phyloP scores from a whole-genome alignment of 2,797 vertebrate genomes.

The Cyclopterus lumpus region DNA sequence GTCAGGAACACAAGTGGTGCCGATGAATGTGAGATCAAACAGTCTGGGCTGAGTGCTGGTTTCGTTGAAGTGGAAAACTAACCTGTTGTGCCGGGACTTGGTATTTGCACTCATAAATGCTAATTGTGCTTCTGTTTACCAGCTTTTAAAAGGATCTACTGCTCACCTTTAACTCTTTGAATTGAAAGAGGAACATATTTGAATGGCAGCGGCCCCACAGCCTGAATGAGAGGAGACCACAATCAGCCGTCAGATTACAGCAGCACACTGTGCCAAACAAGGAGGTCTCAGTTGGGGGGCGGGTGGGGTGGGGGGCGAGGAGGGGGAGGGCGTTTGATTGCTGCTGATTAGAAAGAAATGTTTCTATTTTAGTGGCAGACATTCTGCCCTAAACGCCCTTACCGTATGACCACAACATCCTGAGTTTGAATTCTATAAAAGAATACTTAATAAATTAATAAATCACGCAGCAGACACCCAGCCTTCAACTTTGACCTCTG shows the following conservation, averaged over 20 bases:
- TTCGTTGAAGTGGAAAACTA: slow-evolving; percentile 32
- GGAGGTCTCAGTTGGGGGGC: slow-evolving; percentile 3
- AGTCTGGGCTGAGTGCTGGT: slow-evolving; percentile 25
- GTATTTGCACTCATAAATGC: slow-evolving; percentile 56
- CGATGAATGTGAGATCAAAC: slow-evolving; percentile 61
- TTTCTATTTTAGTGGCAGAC: slow-evolving; percentile 33
- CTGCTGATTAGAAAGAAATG: slow-evolving; percentile 31
- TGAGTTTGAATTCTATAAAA: slow-evolving; percentile 40
- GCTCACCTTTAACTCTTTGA: slow-evolving; percentile 35
- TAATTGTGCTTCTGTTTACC: slow-evolving; percentile 59
- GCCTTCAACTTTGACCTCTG: neutral
- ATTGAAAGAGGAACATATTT: slow-evolving; percentile 30
- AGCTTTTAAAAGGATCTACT: slow-evolving; percentile 47
- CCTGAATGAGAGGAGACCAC: slow-evolving; percentile 37
- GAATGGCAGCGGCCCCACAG: slow-evolving; percentile 43
- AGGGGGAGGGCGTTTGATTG: slow-evolving; percentile 13
- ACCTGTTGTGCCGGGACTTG: slow-evolving; percentile 30
- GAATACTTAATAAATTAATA: slow-evolving; percentile 25
- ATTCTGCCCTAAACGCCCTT: slow-evolving; percentile 21
- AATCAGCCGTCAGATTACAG: slow-evolving; percentile 48
- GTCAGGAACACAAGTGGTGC: slow-evolving; percentile 42
- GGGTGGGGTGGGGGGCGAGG: too few species aligned
- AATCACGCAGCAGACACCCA: neutral
- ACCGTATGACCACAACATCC: slow-evolving; percentile 28
- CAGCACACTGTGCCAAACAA: slow-evolving; percentile 23